Evolutionary conservation across 37 sponge, comb jelly and placozoan genomes (phyloP).

Genomic region (Chondrosia reniformis): DNA sequence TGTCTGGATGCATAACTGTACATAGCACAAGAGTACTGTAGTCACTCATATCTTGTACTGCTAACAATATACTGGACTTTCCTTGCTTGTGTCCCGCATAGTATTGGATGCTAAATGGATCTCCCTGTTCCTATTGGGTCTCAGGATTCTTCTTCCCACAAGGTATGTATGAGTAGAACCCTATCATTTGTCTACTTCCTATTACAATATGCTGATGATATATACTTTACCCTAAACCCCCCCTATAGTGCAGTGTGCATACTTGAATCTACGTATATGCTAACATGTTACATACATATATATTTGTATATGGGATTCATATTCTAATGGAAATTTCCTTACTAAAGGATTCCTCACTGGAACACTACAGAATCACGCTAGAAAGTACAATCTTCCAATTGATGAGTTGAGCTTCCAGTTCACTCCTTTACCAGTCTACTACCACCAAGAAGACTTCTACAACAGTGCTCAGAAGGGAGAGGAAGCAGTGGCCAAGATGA

Average conservation of each 20-base stretch:
- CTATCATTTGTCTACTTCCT: too few species aligned
- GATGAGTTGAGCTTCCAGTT: constrained; percentile 93
- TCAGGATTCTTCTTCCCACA: constrained; percentile 99
- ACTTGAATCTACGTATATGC: background rate
- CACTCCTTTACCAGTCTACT: constrained; percentile 46
- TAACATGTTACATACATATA: background rate
- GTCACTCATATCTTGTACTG: background rate
- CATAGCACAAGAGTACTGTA: background rate
- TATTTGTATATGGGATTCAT: background rate
- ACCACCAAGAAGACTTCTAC: constrained; percentile 84
- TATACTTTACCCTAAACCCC: background rate
- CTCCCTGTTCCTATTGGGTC: constrained; percentile 92
- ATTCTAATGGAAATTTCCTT: background rate
- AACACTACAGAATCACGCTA: constrained; percentile 94
- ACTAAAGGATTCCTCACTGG: constrained; percentile 91
- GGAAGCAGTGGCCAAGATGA: background rate
- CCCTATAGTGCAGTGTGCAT: background rate
- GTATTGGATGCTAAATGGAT: constrained; percentile 88
- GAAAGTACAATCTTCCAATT: constrained; percentile 95
- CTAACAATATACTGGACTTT: background rate
- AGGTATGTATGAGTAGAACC: constrained; percentile 57
- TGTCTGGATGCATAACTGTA: background rate
- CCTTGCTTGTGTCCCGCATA: constrained; percentile 9
- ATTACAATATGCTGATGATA: too few species aligned
- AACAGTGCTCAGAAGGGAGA: constrained; percentile 49